A percentile compares a stretch with the other conserved stretches of the same genome.
Conservation (phyloP, 2,113 vertebrate genomes). For the Syrmaticus mikado region DNA sequence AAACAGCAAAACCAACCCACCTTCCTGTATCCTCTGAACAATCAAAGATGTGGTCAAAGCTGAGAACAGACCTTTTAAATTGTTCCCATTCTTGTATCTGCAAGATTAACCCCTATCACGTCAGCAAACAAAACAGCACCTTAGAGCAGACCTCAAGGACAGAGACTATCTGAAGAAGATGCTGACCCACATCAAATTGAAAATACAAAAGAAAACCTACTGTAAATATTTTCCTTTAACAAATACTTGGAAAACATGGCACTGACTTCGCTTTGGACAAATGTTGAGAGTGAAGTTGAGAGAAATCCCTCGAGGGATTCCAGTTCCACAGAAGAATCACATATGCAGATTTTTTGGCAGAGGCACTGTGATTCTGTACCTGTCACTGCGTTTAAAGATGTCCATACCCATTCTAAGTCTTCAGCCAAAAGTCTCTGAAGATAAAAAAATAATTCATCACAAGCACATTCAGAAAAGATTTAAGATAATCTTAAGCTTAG, state of each 20-base stretch:
- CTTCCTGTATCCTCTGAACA: not conserved
- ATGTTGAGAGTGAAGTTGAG: not conserved
- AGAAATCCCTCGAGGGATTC: not conserved
- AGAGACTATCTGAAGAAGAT: not conserved
- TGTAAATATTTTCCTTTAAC: not conserved
- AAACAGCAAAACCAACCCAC: not conserved
- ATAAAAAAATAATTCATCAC: not conserved
- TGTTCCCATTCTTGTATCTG: not conserved
- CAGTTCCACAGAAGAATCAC: not conserved
- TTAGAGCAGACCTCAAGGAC: not conserved
- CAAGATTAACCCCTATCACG: not conserved
- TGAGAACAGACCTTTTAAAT: not conserved
- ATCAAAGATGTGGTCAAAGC: conserved; percentile 18
- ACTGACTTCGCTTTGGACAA: not conserved
- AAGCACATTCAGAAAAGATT: not conserved
- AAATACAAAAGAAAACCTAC: not conserved
- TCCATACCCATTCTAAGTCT: not conserved
- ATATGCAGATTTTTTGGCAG: not conserved
- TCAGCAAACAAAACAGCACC: not conserved
- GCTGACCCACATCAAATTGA: not conserved
- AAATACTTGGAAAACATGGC: not conserved
- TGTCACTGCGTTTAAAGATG: not conserved
- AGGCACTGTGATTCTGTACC: not conserved
- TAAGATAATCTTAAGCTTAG: not conserved
- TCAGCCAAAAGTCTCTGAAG: not conserved